phyloP scores from a whole-genome alignment of 2,113 vertebrate species.

The Cyprinodon tularosa region DNA sequence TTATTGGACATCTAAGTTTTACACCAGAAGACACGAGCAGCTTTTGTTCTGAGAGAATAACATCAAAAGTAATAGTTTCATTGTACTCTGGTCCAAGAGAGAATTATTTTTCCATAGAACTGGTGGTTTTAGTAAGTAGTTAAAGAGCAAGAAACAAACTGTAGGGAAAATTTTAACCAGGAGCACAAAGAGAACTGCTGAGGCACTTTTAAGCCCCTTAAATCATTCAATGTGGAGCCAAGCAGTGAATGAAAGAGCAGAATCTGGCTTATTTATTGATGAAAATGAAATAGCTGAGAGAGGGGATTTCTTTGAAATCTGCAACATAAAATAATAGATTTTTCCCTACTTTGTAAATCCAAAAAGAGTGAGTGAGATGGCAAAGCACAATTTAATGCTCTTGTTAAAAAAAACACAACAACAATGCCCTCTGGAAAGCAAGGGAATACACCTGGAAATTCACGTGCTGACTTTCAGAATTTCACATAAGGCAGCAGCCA shows the following conservation, averaged over 20 bases:
- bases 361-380: constrained; percentile 41
- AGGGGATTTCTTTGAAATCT: constrained; percentile 73
- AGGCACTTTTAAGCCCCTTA: constrained; percentile 65
- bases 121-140: constrained; percentile 63
- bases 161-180: constrained; percentile 72
- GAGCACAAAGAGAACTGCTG: constrained; percentile 74
- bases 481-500: constrained; percentile 54
- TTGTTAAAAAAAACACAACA: background rate
- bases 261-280: constrained; percentile 79
- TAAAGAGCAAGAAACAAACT: constrained; percentile 73
- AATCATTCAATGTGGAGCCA: constrained; percentile 73
- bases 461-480: constrained; percentile 58
- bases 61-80: constrained; percentile 67
- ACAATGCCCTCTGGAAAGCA: constrained; percentile 24
- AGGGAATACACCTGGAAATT: constrained; percentile 69
- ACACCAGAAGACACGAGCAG: constrained; percentile 40
- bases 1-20: constrained; percentile 55
- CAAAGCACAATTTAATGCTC: constrained; percentile 30
- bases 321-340: constrained; percentile 70
- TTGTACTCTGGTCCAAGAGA: constrained; percentile 56
- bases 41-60: constrained; percentile 54
- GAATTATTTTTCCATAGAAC: constrained; percentile 56
- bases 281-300: constrained; percentile 73
- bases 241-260: constrained; percentile 62
- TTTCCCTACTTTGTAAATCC: constrained; percentile 57